A percentile compares a stretch with the other conserved stretches of the same genome.
Evolutionary conservation across 92 coral and sea anemone genomes (phyloP).

Genomic region (Siderastrea siderea): DNA sequence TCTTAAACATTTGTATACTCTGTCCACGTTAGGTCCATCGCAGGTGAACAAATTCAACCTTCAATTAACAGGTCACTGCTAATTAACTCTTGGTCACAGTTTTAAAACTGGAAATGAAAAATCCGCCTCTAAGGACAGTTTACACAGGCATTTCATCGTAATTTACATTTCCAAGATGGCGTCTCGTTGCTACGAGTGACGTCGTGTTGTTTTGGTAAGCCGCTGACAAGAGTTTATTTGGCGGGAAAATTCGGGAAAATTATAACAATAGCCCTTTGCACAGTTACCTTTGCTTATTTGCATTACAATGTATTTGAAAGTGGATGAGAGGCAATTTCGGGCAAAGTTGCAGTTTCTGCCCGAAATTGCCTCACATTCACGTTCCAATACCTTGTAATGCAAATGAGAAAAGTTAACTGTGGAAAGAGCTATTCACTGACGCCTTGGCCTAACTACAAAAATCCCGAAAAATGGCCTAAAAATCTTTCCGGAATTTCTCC

Average conservation of each 20-base stretch:
- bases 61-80: background rate
- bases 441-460: too few relatives aligned
- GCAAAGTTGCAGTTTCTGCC: too few relatives aligned
- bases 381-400: too few relatives aligned
- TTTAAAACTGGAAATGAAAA: background rate
- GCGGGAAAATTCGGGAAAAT: background rate
- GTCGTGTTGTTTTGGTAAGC: slow-evolving; percentile 52
- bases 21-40: background rate
- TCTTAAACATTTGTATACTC: background rate
- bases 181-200: slow-evolving; percentile 90
- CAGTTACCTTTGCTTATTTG: too few relatives aligned
- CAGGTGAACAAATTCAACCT: slow-evolving; percentile 4
- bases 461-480: too few relatives aligned
- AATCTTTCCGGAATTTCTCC: too few relatives aligned
- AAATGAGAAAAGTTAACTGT: too few relatives aligned
- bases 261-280: background rate
- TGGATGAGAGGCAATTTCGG: too few relatives aligned
- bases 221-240: slow-evolving; percentile 52
- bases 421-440: too few relatives aligned
- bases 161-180: slow-evolving; percentile 48
- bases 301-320: too few relatives aligned
- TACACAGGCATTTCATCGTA: background rate
- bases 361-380: too few relatives aligned
- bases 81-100: background rate
- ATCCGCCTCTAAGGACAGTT: slow-evolving; percentile 18